Percentiles rank a stretch among this genome's conserved stretches.
These are phyloP conservation scores for Perognathus longimembris DNA, from an alignment of 2,113 vertebrate genomes.

Conservation along the genomic window DNA sequence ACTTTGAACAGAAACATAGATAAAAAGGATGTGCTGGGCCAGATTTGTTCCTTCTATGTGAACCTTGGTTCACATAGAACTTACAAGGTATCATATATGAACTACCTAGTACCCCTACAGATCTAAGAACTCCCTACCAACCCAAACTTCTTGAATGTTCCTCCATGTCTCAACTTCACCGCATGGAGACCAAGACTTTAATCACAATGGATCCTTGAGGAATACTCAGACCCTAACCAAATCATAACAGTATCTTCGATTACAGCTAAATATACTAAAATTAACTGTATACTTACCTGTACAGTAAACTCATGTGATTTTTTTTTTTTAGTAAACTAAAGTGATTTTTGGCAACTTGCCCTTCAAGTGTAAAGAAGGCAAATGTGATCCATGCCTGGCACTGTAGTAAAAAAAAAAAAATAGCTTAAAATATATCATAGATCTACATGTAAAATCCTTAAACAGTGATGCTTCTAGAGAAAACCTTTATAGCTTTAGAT, in stretches of 20 bases:
- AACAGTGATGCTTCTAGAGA: neutral
- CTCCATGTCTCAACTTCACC: neutral
- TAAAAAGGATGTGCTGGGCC: too few species aligned
- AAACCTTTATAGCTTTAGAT: slow-evolving; percentile 2
- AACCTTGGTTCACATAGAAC: neutral
- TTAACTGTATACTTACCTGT: neutral
- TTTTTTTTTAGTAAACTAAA: too few species aligned
- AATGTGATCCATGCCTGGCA: neutral
- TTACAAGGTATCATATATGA: neutral
- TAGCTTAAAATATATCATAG: neutral
- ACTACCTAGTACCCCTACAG: neutral
- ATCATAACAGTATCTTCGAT: neutral
- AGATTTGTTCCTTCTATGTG: neutral
- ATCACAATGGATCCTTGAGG: neutral
- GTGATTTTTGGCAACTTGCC: neutral
- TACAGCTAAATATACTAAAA: neutral
- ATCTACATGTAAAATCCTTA: slow-evolving; percentile 27
- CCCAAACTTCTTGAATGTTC: neutral
- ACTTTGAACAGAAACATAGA: too few species aligned
- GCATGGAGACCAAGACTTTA: neutral
- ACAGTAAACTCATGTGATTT: neutral
- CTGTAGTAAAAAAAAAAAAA: neutral
- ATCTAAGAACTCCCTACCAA: neutral
- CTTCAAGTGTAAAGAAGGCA: slow-evolving; percentile 7
- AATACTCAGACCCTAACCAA: neutral